Evolutionary conservation across 2,888 invertebrate species (phyloP).

Genomic region (Anagyrus pseudococci): DNA sequence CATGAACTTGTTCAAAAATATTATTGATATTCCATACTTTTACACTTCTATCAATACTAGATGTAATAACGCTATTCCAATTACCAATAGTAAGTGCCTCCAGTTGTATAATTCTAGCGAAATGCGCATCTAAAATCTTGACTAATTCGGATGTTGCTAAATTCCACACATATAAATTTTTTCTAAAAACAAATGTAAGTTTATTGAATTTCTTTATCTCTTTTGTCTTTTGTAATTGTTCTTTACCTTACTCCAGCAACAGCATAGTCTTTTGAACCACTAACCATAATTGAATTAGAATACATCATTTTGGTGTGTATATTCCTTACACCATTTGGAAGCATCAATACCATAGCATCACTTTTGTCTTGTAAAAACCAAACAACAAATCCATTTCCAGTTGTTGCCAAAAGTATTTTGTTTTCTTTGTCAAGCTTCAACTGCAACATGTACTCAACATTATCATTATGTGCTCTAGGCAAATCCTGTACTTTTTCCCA

Average conservation of each 20-base stretch:
- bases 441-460: constrained; percentile 79
- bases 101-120: constrained; percentile 92
- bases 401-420: constrained; percentile 80
- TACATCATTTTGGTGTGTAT: constrained; percentile 91
- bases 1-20: constrained; percentile 96
- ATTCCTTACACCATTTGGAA: constrained; percentile 89
- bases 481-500: constrained; percentile 73
- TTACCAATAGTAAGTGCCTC: constrained; percentile 85
- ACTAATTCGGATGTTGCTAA: constrained; percentile 80
- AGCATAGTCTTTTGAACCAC: constrained; percentile 88
- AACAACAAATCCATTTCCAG: constrained; percentile 82
- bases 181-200: no score
- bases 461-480: constrained; percentile 73
- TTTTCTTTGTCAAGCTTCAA: constrained; percentile 84
- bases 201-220: no score
- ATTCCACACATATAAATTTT: constrained; percentile 95
- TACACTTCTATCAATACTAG: constrained; percentile 96
- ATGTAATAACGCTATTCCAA: constrained; percentile 95
- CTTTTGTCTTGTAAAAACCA: constrained; percentile 73
- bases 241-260: constrained; percentile 92
- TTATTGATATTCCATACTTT: constrained; percentile 99
- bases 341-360: constrained; percentile 71
- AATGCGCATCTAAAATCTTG: constrained; percentile 95
- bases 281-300: constrained; percentile 91
- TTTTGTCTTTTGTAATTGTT: no score